Evolutionary conservation across 2,797 vertebrate species (phyloP).

Genomic region (Gymnoscopelus braueri): DNA sequence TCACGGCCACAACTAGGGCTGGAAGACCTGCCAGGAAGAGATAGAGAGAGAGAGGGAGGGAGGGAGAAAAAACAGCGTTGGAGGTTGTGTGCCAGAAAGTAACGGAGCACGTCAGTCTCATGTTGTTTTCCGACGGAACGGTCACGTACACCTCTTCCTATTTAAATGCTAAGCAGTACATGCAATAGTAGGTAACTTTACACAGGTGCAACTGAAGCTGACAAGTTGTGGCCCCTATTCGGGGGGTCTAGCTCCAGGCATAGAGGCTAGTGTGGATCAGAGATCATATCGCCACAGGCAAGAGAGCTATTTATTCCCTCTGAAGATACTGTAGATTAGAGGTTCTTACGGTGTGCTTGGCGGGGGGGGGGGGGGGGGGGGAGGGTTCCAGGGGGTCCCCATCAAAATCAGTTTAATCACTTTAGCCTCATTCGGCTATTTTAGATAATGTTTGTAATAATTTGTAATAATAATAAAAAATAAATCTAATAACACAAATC

Average conservation of each 20-base stretch:
- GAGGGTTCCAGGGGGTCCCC: too few species aligned
- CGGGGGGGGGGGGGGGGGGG: too few species aligned
- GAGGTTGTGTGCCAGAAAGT: too few species aligned
- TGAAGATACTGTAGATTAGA: too few species aligned
- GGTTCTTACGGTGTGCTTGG: too few species aligned
- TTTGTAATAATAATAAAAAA: too few species aligned
- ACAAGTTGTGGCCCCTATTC: neutral
- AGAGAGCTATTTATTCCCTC: neutral
- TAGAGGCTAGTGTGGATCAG: conserved; percentile 20
- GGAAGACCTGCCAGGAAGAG: conserved; percentile 87
- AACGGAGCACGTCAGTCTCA: conserved; percentile 20
- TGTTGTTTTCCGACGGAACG: conserved; percentile 22
- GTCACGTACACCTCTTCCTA: conserved; percentile 32
- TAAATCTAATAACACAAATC: too few species aligned
- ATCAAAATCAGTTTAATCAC: too few species aligned
- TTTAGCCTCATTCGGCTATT: too few species aligned
- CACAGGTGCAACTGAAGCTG: conserved; percentile 40
- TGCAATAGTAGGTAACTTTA: conserved; percentile 33
- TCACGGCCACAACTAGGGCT: conserved; percentile 96
- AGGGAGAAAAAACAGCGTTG: conserved; percentile 31
- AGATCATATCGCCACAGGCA: neutral
- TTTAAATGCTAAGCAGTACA: conserved; percentile 50
- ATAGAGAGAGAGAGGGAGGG: conserved; percentile 3
- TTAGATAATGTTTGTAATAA: too few species aligned
- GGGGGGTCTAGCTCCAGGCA: conserved; percentile 23